Conservation (phyloP, 1,140 invertebrate species). For the Periplaneta americana region DNA sequence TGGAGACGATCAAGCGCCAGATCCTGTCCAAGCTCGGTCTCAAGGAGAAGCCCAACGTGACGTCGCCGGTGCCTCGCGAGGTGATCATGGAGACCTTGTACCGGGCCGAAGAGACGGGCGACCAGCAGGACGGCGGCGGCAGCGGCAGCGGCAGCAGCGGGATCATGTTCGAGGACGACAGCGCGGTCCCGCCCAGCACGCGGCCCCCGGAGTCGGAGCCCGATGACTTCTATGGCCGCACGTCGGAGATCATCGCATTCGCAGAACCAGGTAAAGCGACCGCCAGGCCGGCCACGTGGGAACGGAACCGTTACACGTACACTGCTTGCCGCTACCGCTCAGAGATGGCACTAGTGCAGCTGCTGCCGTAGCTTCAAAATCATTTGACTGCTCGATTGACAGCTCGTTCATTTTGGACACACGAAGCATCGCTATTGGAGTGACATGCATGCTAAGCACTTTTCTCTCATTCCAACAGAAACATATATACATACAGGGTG, state of each 20-base stretch:
- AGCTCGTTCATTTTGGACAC: too few species aligned
- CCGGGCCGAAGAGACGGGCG: conserved; percentile 46
- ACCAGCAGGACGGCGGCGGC: conserved; percentile 27
- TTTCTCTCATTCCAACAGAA: too few species aligned
- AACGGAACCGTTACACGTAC: background rate
- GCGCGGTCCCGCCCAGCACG: conserved; percentile 23
- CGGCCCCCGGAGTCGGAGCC: conserved; percentile 39
- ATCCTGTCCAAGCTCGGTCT: conserved; percentile 69
- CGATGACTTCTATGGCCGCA: conserved; percentile 71
- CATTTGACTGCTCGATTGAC: background rate
- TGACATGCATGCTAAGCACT: too few species aligned
- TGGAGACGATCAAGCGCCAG: conserved; percentile 72
- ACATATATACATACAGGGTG: too few species aligned
- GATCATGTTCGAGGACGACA: conserved; percentile 8
- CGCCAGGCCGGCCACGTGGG: background rate
- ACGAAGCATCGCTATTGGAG: too few species aligned
- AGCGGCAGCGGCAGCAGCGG: background rate
- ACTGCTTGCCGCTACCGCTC: background rate
- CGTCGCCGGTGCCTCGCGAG: conserved; percentile 55
- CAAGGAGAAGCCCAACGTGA: conserved; percentile 61
- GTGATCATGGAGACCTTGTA: conserved; percentile 63
- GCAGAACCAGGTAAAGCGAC: conserved; percentile 64
- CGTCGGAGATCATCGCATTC: conserved; percentile 76
- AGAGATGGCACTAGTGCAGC: background rate
- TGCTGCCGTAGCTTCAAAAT: background rate